Conservation (phyloP, 2,113 vertebrate species). For the Ptychochromis oligacanthus region DNA sequence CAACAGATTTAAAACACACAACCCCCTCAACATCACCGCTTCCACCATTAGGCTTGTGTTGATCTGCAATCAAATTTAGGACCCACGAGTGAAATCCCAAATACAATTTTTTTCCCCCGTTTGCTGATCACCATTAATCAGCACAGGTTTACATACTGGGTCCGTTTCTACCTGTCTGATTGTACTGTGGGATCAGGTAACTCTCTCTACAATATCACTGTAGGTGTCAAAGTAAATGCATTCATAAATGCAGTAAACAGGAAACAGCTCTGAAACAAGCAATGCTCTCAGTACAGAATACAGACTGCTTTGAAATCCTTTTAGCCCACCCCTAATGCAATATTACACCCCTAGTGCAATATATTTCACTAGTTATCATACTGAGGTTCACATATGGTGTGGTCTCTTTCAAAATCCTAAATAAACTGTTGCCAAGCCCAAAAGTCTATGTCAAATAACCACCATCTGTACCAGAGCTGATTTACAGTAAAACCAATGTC, state of each 20-base stretch:
- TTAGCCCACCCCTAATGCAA: slow-evolving; percentile 42
- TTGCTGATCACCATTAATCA: background rate
- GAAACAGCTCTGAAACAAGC: slow-evolving; percentile 37
- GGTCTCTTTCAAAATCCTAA: slow-evolving; percentile 58
- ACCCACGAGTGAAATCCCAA: background rate
- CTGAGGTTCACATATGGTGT: slow-evolving; percentile 48
- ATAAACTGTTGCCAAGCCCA: slow-evolving; percentile 60
- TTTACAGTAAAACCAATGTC: slow-evolving; percentile 62
- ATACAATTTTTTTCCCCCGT: background rate
- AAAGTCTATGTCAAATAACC: slow-evolving; percentile 67
- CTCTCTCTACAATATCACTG: background rate
- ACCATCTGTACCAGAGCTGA: slow-evolving; percentile 52
- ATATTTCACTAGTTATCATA: slow-evolving; percentile 50
- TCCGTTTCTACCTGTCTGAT: background rate
- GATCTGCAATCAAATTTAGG: background rate
- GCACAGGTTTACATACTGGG: background rate
- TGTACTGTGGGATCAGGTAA: background rate
- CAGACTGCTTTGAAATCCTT: slow-evolving; percentile 39
- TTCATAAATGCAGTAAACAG: slow-evolving; percentile 31
- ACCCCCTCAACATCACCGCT: background rate
- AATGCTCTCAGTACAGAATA: slow-evolving; percentile 7
- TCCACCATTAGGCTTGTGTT: background rate
- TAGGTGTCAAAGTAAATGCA: slow-evolving; percentile 36
- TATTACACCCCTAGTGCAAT: slow-evolving; percentile 39
- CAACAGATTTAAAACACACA: background rate